Percentiles rank a stretch among this genome's conserved stretches.
Evolutionary conservation across 1,140 invertebrate genomes (phyloP).

Genomic region (Vanessa atalanta): DNA sequence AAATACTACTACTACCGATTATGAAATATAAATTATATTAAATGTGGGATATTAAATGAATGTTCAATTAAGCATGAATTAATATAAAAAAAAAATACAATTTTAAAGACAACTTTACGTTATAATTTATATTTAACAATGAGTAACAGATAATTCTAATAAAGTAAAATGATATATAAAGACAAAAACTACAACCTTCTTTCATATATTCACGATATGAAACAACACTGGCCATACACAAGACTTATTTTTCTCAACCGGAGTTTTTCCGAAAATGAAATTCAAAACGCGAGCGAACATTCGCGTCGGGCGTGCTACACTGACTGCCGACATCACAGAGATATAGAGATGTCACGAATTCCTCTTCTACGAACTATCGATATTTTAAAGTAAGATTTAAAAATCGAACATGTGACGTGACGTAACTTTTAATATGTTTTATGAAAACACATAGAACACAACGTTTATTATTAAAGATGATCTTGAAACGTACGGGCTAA

Average conservation of each 20-base stretch:
- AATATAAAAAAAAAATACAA: too few species aligned
- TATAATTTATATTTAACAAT: constrained; percentile 7
- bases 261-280: constrained; percentile 51
- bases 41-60: too few species aligned
- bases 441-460: too few species aligned
- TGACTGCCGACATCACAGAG: constrained; percentile 53
- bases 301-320: constrained; percentile 59
- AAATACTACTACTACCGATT: too few species aligned
- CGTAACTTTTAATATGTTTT: too few species aligned
- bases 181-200: constrained; percentile 38
- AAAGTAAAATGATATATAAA: constrained; percentile 19
- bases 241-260: constrained; percentile 40
- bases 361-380: constrained; percentile 20
- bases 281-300: constrained; percentile 53
- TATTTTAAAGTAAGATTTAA: constrained; percentile 3
- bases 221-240: constrained; percentile 43
- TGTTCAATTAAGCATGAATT: too few species aligned
- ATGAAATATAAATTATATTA: too few species aligned
- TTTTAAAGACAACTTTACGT: too few species aligned
- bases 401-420: neutral
- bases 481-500: neutral
- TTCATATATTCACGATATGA: constrained; percentile 36
- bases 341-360: constrained; percentile 42
- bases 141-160: constrained; percentile 9
- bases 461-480: neutral